Conservation (phyloP, 2,113 vertebrate genomes). For the Anser cygnoides region DNA sequence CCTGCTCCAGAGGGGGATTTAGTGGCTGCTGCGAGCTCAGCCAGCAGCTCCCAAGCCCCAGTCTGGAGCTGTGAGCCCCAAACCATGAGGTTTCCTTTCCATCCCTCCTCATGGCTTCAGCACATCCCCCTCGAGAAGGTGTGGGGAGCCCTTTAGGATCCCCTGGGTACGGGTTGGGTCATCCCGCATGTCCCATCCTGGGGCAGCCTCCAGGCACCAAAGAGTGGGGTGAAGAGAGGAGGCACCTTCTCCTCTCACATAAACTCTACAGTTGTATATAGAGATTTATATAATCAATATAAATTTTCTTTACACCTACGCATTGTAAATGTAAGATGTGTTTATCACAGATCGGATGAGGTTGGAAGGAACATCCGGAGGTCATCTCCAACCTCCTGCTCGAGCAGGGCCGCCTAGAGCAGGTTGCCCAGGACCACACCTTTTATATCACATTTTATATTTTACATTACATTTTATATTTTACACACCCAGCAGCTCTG, state of each 20-base stretch:
- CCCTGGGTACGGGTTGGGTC: background rate
- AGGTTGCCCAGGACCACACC: background rate
- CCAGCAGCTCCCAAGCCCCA: background rate
- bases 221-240: background rate
- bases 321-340: background rate
- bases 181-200: background rate
- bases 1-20: background rate
- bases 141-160: background rate
- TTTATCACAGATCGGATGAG: background rate
- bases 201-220: background rate
- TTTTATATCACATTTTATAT: background rate
- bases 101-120: background rate
- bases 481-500: background rate
- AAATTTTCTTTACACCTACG: background rate
- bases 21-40: background rate
- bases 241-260: background rate
- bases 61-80: background rate
- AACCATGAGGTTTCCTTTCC: background rate
- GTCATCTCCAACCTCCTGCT: background rate
- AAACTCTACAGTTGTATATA: background rate
- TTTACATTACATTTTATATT: background rate
- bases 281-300: background rate
- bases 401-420: background rate
- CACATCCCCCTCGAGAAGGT: background rate
- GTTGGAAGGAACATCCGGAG: background rate